These are phyloP conservation scores for Drosophila sp. DNA, from an alignment of 1,140 invertebrate species.

Conservation along the genomic window DNA sequence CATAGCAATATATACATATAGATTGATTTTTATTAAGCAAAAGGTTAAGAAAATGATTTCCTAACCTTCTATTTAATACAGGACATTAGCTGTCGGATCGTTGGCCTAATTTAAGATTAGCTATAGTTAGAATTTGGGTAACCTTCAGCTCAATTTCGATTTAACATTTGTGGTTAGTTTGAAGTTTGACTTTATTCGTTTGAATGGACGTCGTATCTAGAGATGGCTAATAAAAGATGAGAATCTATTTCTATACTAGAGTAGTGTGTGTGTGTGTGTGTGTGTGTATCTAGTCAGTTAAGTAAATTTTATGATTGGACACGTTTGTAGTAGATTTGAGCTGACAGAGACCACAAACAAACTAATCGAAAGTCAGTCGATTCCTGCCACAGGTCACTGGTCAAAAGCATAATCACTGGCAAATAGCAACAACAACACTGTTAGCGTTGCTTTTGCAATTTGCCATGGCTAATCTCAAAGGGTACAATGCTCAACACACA, in stretches of 20 bases:
- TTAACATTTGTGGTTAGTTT: no score
- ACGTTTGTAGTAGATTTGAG: constrained; percentile 42
- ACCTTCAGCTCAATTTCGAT: no score
- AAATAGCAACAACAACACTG: constrained; percentile 23
- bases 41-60: no score
- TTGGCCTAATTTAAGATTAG: no score
- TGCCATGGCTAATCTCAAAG: constrained; percentile 72
- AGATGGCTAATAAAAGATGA: not conserved
- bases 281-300: not conserved
- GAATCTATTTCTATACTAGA: not conserved
- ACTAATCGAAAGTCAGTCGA: constrained; percentile 66
- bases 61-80: no score
- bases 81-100: no score
- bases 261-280: not conserved
- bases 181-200: no score
- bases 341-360: constrained; percentile 31
- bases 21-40: no score
- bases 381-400: constrained; percentile 56
- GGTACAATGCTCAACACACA: constrained; percentile 34
- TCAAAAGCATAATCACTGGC: constrained; percentile 41
- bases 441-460: constrained; percentile 45
- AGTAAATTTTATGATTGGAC: constrained; percentile 30
- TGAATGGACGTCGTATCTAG: not conserved
- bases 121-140: no score
- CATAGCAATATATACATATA: no score